Evolutionary conservation across 2,797 vertebrate species (phyloP), one percentile per base, ranked within the genome.

Genomic region (Protonibea diacanthus): DNA sequence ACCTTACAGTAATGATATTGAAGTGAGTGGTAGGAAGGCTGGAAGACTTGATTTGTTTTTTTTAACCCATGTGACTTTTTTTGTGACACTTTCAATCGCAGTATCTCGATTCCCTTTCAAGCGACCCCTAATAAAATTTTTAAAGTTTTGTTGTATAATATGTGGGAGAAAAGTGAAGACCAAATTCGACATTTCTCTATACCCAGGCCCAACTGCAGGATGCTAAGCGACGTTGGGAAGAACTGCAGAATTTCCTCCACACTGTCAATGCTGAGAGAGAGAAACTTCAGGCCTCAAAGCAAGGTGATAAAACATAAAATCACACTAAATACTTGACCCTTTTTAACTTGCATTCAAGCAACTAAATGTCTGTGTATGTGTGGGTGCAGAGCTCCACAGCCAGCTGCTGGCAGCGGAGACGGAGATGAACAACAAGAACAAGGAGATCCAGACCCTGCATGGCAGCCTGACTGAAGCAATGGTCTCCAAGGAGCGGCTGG

Each of bases 401-500:
- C 96, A 99, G 93, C 93, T 98, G 91, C 92, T 97, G 83, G 89
- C 95, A 51, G 94, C 95, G 81, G 98, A 99, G 90, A 93, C 93
- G 0, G 95, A 96, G 85, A 91, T 95, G 84, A 94, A 89, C 86
- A 95, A 81, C 84, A 96, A 96, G 84, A 96, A 93, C 83, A 97
- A 95, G 90, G 98, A 99, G 95, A 94, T 99, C 84, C 97, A 99
- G 95, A 97, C 91, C 64, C 95, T 99, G 8, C 97, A 97, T 93
- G 95, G 95, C 95, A 98, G 94, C 88, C 95, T 99, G 84, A 97
- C 96, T 2, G 98, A 99, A 82, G 96, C 96, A 21, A 95, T 97
- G 83, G 95, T 99, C 62, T 96, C 97, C 52, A 99, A 99, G 78
- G 97, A 99, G 75, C 96, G 97, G 82, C 90, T 99, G 91, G 98